A percentile compares a stretch with the other conserved stretches of the same genome.
These are phyloP conservation scores for Anthoptus insignis DNA, from an alignment of 2,888 invertebrate genomes.

Conservation along the genomic window DNA sequence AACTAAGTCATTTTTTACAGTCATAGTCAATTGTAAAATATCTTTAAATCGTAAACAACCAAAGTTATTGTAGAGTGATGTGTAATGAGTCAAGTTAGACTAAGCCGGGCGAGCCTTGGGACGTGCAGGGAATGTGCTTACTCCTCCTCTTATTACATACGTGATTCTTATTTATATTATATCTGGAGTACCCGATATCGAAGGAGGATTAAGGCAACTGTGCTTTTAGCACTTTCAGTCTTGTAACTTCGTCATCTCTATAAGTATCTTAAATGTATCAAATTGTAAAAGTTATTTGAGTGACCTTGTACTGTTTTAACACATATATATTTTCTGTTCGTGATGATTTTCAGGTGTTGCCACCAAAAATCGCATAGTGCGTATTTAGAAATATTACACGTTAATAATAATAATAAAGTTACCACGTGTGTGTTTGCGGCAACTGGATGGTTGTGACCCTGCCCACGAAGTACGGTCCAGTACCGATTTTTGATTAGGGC, in stretches of 20 bases:
- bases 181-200: conserved; percentile 65
- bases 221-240: conserved; percentile 70
- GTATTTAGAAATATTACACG: no score
- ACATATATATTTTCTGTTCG: no score
- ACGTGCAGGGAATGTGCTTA: conserved; percentile 82
- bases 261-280: conserved; percentile 51
- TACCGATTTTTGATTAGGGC: no score
- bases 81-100: conserved; percentile 80
- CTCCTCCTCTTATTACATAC: conserved; percentile 81
- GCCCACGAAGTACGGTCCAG: no score
- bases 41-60: conserved; percentile 51
- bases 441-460: no score
- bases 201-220: conserved; percentile 79
- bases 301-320: no score
- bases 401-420: no score
- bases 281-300: neutral
- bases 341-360: no score
- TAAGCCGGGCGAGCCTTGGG: conserved; percentile 73
- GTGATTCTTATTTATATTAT: conserved; percentile 86
- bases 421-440: no score
- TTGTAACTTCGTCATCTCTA: conserved; percentile 57
- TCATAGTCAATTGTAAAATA: no score
- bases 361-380: no score
- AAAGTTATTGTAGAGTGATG: conserved; percentile 60
- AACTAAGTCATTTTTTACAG: no score